Evolutionary conservation across 2,888 invertebrate genomes (phyloP), one percentile per base, ranked within the genome.

Genomic region (Mesorhabditis spiculigera): DNA sequence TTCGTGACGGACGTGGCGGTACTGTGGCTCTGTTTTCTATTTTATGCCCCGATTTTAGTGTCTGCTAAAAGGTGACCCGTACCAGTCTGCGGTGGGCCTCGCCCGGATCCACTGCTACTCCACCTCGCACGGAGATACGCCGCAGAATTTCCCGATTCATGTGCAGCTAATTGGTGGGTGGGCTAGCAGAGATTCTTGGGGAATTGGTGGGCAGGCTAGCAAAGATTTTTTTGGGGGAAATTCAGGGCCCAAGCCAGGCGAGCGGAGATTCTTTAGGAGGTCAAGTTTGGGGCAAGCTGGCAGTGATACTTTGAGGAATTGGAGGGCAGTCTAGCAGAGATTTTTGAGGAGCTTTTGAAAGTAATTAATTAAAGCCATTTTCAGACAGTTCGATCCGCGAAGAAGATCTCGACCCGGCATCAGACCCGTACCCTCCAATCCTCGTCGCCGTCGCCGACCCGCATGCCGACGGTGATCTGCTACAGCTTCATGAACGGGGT

Each of bases 1-100:
- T 79, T 79, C 68, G 75, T 79, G 28, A 66, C 74, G 5, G 76
- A 78, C 43, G 42, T 78, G 5, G 73, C 73, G 68, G 78, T 78
- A 63, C 67, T 73, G 58, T 70, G 44, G n/a, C 28, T 68, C 3
- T 41, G 43, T n/a, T 13, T 62, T 50, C 16, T 6, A 43, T 0
- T 28, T n/a, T 3, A 8, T 0, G 68, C 3, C 50, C 42, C 28
- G 58, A 65, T 79, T 76, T 42, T 71, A 71, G 69, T 69, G 69
- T 45, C 70, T 71, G 63, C 70, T 72, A 5, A 68, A 65, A 4
- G 78, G 73, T 45, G 71, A 75, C 8, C 45, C 72, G 10, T 79
- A 72, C 66, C 72, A 69, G 5, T 73, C 70, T 42, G 67, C 73
- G 50, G 61, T 65, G 50, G 74, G 76, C 13, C 61, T 66, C 43